Evolutionary conservation across 2,113 vertebrate genomes (phyloP), one percentile per base, ranked within the genome.

Genomic region (Rissa tridactyla): DNA sequence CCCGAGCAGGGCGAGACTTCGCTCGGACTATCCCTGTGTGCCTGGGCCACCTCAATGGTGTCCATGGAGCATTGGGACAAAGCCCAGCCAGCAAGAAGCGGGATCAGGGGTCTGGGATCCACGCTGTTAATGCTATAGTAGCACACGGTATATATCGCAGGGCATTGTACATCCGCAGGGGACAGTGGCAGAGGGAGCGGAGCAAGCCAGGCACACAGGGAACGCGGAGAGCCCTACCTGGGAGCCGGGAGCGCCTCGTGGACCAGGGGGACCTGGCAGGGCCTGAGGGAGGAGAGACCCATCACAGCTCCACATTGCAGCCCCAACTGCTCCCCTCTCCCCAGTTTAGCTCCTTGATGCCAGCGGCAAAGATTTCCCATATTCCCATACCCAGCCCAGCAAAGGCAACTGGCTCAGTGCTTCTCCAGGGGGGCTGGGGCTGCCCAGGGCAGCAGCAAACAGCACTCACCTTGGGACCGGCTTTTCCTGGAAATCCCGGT

Each of bases 401-500:
- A 4, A 26, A 64, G 52, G 14, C 0, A 17, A 52, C 5, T 20
- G 8, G 11, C 46, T 49, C 1, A 6, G 55, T 3, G 32, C n/a
- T 57, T 29, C 57, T 21, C 26, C 2, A 1, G 19, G 1, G 13
- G 30, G 11, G 3, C 25, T 69, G 69, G 34, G 62, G 68, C 51
- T 73, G 36, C 54, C 36, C 14, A 25, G 18, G 16, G 23, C 2
- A 6, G 40, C 47, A 70, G 57, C 69, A 58, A 52, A 32, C 29
- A 47, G 80, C 12, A 71, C 98, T 98, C 94, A 99, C 99, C 96
- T 98, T 94, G 73, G 95, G 96, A 34, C 99, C 99, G 70, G 95
- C 82, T 90, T 98, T 99, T 27, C 99, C 99, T 80, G 80, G 87
- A 38, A 97, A 97, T 30, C 99, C 99, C 0, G 91, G 94, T 23